These are phyloP conservation scores for Scrobipalpa costella DNA, from an alignment of 2,888 invertebrate species.

Conservation along the genomic window DNA sequence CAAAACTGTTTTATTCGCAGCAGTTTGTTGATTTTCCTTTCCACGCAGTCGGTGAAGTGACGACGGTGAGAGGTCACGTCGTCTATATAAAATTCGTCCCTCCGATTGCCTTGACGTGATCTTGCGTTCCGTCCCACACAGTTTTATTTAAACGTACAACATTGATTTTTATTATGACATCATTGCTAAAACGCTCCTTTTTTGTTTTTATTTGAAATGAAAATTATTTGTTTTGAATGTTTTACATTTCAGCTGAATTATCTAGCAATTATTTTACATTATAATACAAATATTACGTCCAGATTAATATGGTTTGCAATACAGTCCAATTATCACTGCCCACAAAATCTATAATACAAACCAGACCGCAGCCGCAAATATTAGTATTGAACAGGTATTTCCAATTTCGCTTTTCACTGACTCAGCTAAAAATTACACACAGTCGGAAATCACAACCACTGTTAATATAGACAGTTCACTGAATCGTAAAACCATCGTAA, in stretches of 20 bases:
- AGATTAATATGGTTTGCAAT: too few species aligned
- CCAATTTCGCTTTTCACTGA: neutral
- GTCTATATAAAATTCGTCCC: conserved; percentile 14
- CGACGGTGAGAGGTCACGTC: conserved; percentile 17
- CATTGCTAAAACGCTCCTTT: neutral
- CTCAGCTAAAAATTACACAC: neutral
- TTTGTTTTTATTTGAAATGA: neutral
- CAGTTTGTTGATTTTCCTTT: conserved; percentile 13
- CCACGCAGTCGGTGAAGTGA: neutral
- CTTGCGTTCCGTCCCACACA: conserved; percentile 7
- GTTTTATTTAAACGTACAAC: neutral
- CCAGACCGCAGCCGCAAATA: neutral
- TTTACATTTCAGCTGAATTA: too few species aligned
- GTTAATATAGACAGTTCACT: conserved; percentile 48
- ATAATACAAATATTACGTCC: too few species aligned
- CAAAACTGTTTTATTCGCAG: neutral
- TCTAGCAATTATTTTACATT: too few species aligned
- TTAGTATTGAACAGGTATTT: neutral
- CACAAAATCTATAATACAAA: neutral
- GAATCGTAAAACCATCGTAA: conserved; percentile 41
- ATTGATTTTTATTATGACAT: conserved; percentile 5
- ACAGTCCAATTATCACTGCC: too few species aligned
- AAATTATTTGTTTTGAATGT: neutral
- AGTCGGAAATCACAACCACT: conserved; percentile 34
- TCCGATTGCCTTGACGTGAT: conserved; percentile 22